A percentile compares a stretch with the other conserved stretches of the same genome.
These are phyloP conservation scores for Amiota minor DNA, from an alignment of 2,888 invertebrate genomes.

Conservation along the genomic window DNA sequence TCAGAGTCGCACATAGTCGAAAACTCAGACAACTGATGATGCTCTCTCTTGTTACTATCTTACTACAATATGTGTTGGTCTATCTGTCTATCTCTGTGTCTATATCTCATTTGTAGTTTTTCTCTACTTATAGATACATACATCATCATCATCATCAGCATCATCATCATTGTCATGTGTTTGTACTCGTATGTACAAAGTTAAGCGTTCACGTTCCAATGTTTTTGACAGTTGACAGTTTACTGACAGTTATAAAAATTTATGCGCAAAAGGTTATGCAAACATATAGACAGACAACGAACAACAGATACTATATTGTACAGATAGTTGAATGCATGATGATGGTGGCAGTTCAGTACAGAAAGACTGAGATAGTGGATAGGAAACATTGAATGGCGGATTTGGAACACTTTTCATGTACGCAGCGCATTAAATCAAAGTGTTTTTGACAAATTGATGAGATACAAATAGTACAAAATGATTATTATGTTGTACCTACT, in stretches of 20 bases:
- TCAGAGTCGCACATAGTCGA: conserved; percentile 46
- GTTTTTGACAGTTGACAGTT: conserved; percentile 67
- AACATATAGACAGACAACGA: not conserved
- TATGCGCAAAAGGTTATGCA: conserved; percentile 30
- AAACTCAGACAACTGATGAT: conserved; percentile 18
- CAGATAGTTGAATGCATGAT: no score
- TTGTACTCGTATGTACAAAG: conserved; percentile 43
- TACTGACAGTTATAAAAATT: conserved; percentile 63
- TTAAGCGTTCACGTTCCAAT: conserved; percentile 52
- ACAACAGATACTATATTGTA: not conserved
- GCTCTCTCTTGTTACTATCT: not conserved
- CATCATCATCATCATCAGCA: conserved; percentile 26
- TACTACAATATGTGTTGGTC: not conserved
- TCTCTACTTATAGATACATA: conserved; percentile 19
- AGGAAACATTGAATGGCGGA: no score
- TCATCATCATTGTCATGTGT: conserved; percentile 1
- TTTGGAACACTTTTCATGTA: conserved; percentile 3
- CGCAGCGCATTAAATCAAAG: conserved; percentile 27
- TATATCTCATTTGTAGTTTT: not conserved
- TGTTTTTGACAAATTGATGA: conserved; percentile 16
- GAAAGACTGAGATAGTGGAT: no score
- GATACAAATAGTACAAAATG: not conserved
- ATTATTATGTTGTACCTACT: no score
- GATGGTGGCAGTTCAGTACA: no score
- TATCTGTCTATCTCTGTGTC: not conserved